A percentile compares a stretch with the other conserved stretches of the same genome.
These are phyloP conservation scores for Synergus gifuensis DNA, from an alignment of 2,888 invertebrate genomes.

Conservation along the genomic window DNA sequence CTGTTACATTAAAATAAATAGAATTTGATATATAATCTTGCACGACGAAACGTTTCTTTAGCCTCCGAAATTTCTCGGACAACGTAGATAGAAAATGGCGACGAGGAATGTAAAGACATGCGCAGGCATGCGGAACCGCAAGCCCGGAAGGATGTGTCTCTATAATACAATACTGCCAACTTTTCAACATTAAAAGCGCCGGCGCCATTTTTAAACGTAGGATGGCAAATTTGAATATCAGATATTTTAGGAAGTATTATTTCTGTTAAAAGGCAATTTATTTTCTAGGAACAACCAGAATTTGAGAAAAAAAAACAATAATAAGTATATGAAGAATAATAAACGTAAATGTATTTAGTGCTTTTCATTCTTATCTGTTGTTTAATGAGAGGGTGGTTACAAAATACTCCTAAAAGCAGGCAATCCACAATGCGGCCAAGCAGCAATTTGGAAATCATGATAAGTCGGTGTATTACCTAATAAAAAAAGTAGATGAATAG, in stretches of 20 bases:
- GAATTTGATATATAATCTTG: not conserved
- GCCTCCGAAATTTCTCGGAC: not conserved
- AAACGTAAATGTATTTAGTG: not conserved
- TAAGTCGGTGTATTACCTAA: not conserved
- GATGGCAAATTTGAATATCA: not conserved
- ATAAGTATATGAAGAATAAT: too few relatives aligned
- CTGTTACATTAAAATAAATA: not conserved
- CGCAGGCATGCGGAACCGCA: not conserved
- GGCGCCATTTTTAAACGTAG: not conserved
- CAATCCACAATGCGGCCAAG: too few relatives aligned
- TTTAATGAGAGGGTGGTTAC: not conserved
- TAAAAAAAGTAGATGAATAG: not conserved
- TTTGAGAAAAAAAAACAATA: too few relatives aligned
- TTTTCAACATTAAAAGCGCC: too few relatives aligned
- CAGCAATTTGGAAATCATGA: not conserved
- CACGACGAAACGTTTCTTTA: not conserved
- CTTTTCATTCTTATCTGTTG: not conserved
- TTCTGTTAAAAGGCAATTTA: too few relatives aligned
- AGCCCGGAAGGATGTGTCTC: not conserved
- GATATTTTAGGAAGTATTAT: not conserved
- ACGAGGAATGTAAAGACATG: too few relatives aligned
- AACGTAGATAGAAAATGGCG: conserved; percentile 15
- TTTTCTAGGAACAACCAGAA: too few relatives aligned
- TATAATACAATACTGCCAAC: too few relatives aligned
- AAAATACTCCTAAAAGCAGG: too few relatives aligned